Evolutionary conservation across 2,113 vertebrate genomes (phyloP).

Genomic region (Chaetura pelagica): DNA sequence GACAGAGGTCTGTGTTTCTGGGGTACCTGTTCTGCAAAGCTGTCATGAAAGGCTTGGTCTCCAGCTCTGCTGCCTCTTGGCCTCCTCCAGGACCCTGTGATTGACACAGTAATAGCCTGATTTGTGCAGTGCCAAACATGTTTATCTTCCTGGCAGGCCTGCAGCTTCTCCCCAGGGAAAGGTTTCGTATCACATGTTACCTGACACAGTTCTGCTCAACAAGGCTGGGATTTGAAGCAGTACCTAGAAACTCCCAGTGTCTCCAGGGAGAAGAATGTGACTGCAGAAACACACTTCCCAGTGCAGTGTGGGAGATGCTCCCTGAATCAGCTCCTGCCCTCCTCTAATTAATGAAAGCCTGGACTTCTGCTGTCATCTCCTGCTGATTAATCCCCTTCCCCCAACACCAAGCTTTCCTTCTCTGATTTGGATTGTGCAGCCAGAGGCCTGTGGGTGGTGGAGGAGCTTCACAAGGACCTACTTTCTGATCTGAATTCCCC

Average conservation of each 20-base stretch:
- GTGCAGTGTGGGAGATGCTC: neutral
- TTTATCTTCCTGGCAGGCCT: neutral
- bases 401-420: neutral
- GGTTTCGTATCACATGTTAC: neutral
- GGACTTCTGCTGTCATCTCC: conserved; percentile 17
- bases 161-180: neutral
- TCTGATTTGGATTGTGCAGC: neutral
- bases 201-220: neutral
- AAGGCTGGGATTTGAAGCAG: neutral
- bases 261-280: neutral
- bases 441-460: neutral
- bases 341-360: neutral
- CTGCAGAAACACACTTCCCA: neutral
- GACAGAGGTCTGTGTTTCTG: neutral
- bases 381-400: conserved; percentile 32
- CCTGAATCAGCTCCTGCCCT: neutral
- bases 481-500: neutral
- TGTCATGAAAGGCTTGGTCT: neutral
- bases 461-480: neutral
- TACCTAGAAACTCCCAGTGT: neutral
- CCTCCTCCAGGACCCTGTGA: neutral
- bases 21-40: neutral
- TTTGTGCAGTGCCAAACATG: neutral
- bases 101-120: neutral
- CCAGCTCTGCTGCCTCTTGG: neutral